Percentiles rank a stretch among this genome's conserved stretches.
Conservation (phyloP, 1,140 invertebrate genomes). For the Anoplolepis gracilipes region DNA sequence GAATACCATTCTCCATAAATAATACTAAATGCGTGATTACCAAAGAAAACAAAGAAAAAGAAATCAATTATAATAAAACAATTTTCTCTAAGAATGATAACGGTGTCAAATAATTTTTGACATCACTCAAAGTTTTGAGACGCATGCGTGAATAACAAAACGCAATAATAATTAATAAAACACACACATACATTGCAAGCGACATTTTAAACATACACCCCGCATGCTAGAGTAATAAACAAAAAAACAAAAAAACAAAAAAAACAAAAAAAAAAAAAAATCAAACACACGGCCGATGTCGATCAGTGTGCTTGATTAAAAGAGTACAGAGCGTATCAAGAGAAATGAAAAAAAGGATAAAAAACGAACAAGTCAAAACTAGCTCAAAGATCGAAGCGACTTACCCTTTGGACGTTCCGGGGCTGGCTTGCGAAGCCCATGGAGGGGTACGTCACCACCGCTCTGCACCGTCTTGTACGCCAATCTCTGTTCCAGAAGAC, state of each 20-base stretch:
- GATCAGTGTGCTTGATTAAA: slow-evolving; percentile 43
- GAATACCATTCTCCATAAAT: not conserved
- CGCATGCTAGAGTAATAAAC: slow-evolving; percentile 29
- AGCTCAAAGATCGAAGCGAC: slow-evolving; percentile 60
- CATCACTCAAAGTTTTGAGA: slow-evolving; percentile 21
- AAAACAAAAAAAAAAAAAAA: no score
- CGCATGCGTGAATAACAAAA: slow-evolving; percentile 21
- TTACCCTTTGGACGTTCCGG: slow-evolving; percentile 94
- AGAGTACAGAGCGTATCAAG: slow-evolving; percentile 1
- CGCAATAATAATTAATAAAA: slow-evolving; percentile 44
- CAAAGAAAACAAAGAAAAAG: no score
- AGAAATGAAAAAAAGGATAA: slow-evolving; percentile 9
- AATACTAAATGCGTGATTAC: not conserved
- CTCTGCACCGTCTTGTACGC: slow-evolving; percentile 95
- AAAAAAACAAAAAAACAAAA: no score
- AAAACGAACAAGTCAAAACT: not conserved
- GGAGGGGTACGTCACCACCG: slow-evolving; percentile 96
- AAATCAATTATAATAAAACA: not conserved
- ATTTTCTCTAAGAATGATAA: not conserved
- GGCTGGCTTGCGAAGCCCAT: slow-evolving; percentile 94
- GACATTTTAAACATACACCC: slow-evolving; percentile 24
- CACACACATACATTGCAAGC: slow-evolving; percentile 36
- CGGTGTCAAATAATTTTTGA: not conserved
- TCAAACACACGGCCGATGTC: slow-evolving; percentile 20
- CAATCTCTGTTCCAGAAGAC: slow-evolving; percentile 92